Evolutionary conservation across 2,888 invertebrate species (phyloP).

Genomic region (Agrochola litura): DNA sequence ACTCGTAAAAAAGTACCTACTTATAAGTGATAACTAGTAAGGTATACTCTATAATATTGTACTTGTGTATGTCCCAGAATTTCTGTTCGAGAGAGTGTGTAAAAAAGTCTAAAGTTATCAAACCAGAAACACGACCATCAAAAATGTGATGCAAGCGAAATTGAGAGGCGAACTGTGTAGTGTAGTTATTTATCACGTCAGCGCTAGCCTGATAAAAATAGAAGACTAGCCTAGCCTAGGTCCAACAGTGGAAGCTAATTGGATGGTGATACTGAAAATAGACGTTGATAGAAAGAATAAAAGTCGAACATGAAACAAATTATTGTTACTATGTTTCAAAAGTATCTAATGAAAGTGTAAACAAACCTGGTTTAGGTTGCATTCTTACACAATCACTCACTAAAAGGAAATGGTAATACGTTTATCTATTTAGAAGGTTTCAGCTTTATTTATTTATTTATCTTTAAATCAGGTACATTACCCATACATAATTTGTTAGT

Average conservation of each 20-base stretch:
- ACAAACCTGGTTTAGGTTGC: too few relatives aligned
- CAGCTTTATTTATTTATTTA: too few relatives aligned
- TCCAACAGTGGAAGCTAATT: constrained; percentile 27
- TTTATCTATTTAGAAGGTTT: too few relatives aligned
- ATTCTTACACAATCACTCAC: too few relatives aligned
- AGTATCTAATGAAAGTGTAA: too few relatives aligned
- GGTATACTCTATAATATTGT: not conserved
- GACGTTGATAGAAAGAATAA: not conserved
- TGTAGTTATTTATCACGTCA: constrained; percentile 45
- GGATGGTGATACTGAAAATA: constrained; percentile 27
- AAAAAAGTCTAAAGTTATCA: constrained; percentile 4
- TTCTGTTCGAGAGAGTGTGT: not conserved
- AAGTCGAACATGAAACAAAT: not conserved
- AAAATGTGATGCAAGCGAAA: constrained; percentile 44
- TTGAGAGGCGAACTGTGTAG: constrained; percentile 24
- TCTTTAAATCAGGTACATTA: too few relatives aligned
- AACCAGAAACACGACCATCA: constrained; percentile 10
- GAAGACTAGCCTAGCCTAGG: constrained; percentile 7
- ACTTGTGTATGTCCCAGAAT: not conserved
- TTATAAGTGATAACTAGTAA: not conserved
- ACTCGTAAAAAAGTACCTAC: not conserved
- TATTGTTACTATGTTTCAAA: too few relatives aligned
- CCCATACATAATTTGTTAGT: too few relatives aligned
- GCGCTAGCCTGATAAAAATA: constrained; percentile 39
- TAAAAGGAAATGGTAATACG: too few relatives aligned